Base-by-base conservation (phyloP, 2,888 invertebrate genomes). In the Nomada fabriciana region DNA sequence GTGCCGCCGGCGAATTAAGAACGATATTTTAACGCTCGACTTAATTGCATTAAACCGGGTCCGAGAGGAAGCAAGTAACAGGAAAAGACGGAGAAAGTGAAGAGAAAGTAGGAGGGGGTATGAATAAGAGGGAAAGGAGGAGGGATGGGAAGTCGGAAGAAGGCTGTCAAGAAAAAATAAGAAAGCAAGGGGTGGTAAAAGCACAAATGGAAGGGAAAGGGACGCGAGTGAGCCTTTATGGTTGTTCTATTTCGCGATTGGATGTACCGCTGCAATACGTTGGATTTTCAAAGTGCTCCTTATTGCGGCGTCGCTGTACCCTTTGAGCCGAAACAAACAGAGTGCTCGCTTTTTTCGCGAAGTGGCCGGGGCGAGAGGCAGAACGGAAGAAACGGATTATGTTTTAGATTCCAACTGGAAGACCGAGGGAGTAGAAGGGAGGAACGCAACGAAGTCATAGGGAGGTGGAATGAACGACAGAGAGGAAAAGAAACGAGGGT, bases 1-100 rank as follows among this genome's bases (percentile, higher is more conserved):
- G 88, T 85, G 84, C 89, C 84, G 89, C 73, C 86, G 83, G 89
- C 87, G 89, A 91, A 91, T 91, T 91, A 89, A 91, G 90, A 90
- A 90, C 90, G 89, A 91, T 91, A 90, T 91, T 91, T 91, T 91
- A 91, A 91, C 89, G 91, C 91, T 90, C 89, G 90, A 90, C 88
- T 90, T 91, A 91, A 91, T 90, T 90, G 90, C 89, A 89, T 90
- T 90, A 91, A 89, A 88, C 89, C 87, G 83, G 81, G 82, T 81
- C 75, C 80, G 80, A 77, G 84, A 80, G 86, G 25, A 70, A 53
- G 67, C 75, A 47, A 52, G 67, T 20, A 67, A 69, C 25, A 52
- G 68, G 64, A 68, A 73, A 53, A 50, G 68, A 72, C 36, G 36
- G 77, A 68, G 77, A 50, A 67, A 76, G 63, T 63, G 42, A 60